These are phyloP conservation scores for Epinotia nisella DNA, from an alignment of 2,888 invertebrate species.

Conservation along the genomic window DNA sequence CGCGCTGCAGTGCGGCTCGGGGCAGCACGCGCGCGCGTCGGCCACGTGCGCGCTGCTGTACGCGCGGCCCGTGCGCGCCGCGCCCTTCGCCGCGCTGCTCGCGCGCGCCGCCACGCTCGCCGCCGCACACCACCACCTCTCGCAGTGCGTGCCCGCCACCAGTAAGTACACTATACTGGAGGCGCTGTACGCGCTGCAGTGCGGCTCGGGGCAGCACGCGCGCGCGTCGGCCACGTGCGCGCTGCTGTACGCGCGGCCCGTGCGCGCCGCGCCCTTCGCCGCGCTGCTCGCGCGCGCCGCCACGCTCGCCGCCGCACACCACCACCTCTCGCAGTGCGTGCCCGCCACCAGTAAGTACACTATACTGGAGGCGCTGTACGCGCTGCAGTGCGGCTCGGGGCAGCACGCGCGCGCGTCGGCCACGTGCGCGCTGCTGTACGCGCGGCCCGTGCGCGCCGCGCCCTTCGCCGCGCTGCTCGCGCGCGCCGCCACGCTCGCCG, in stretches of 20 bases:
- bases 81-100: constrained; percentile 76
- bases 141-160: constrained; percentile 74
- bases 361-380: constrained; percentile 86
- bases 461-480: constrained; percentile 78
- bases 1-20: constrained; percentile 88
- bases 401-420: constrained; percentile 91
- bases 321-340: constrained; percentile 86
- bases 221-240: constrained; percentile 93
- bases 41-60: constrained; percentile 92
- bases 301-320: constrained; percentile 79
- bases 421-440: constrained; percentile 91
- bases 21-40: constrained; percentile 90
- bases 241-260: constrained; percentile 86
- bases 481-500: constrained; percentile 74
- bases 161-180: constrained; percentile 62
- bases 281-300: constrained; percentile 58
- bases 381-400: constrained; percentile 88
- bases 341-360: constrained; percentile 65
- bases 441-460: constrained; percentile 12
- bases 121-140: constrained; percentile 87
- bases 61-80: constrained; percentile 75
- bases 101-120: constrained; percentile 75
- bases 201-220: constrained; percentile 89
- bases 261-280: constrained; percentile 52
- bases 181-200: constrained; percentile 90